These are phyloP conservation scores for Pseudomugil gertrudae DNA, from an alignment of 2,797 vertebrate species.

Conservation along the genomic window DNA sequence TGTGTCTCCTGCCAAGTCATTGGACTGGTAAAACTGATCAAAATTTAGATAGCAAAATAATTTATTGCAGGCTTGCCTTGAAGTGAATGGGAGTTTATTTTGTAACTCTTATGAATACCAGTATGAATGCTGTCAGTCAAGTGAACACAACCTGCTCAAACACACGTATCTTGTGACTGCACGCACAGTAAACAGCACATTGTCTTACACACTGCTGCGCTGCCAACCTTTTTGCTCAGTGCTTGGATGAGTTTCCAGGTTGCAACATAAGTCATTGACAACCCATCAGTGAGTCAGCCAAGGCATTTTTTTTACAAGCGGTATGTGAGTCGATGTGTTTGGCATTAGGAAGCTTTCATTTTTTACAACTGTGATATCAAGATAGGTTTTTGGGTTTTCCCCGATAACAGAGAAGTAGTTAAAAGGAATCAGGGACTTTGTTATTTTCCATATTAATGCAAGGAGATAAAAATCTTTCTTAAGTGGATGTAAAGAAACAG, in stretches of 20 bases:
- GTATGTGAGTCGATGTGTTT: neutral
- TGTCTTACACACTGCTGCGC: neutral
- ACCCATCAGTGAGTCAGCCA: conserved; percentile 6
- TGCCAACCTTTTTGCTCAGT: neutral
- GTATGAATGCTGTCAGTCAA: conserved; percentile 16
- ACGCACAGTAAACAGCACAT: neutral
- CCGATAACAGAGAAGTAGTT: neutral
- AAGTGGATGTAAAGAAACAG: neutral
- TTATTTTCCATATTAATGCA: neutral
- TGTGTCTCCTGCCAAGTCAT: neutral
- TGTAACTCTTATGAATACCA: conserved; percentile 11
- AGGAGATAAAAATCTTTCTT: neutral
- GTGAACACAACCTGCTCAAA: conserved; percentile 8
- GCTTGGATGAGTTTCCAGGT: neutral
- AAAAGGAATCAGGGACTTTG: neutral
- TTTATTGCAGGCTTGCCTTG: neutral
- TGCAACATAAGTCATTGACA: neutral
- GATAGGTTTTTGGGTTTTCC: neutral
- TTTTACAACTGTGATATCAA: neutral
- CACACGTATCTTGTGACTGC: neutral
- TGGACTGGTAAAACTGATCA: neutral
- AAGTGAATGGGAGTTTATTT: conserved; percentile 2
- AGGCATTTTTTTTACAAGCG: neutral
- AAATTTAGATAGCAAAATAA: neutral
- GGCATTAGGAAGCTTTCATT: neutral